Percentiles rank a stretch among this genome's conserved stretches.
These are phyloP conservation scores for Cavia porcellus DNA, from an alignment of 2,113 vertebrate genomes.

Conservation along the genomic window DNA sequence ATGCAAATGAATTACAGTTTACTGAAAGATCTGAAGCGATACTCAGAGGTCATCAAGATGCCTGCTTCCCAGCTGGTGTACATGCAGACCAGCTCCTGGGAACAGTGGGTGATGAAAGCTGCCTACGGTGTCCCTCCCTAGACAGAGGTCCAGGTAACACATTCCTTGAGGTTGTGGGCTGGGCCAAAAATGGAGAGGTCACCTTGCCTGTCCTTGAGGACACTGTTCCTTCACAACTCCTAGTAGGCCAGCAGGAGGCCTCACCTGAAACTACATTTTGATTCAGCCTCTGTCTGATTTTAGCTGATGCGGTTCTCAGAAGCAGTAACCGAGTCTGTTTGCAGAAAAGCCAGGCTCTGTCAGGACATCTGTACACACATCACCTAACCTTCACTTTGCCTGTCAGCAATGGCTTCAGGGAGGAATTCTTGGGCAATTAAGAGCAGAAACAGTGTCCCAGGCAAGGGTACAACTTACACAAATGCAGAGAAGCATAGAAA, in stretches of 20 bases:
- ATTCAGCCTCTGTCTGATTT: not conserved
- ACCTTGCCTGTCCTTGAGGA: not conserved
- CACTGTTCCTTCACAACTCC: not conserved
- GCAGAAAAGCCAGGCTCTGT: not conserved
- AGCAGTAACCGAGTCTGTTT: not conserved
- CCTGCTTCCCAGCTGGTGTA: not conserved
- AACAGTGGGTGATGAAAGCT: not conserved
- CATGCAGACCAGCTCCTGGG: not conserved
- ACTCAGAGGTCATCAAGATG: no score
- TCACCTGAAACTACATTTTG: not conserved
- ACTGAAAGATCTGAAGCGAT: not conserved
- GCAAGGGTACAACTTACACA: not conserved
- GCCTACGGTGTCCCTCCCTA: not conserved
- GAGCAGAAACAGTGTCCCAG: not conserved
- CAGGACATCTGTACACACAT: not conserved
- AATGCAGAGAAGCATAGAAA: not conserved
- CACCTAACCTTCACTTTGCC: not conserved
- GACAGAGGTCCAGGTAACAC: not conserved
- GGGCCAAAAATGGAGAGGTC: not conserved
- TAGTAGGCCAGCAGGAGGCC: not conserved
- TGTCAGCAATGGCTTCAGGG: not conserved
- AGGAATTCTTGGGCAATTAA: not conserved
- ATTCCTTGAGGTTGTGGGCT: not conserved
- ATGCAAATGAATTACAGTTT: not conserved
- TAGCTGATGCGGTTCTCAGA: not conserved